Evolutionary conservation across 1,140 invertebrate genomes (phyloP).

Genomic region (Vanessa atalanta): DNA sequence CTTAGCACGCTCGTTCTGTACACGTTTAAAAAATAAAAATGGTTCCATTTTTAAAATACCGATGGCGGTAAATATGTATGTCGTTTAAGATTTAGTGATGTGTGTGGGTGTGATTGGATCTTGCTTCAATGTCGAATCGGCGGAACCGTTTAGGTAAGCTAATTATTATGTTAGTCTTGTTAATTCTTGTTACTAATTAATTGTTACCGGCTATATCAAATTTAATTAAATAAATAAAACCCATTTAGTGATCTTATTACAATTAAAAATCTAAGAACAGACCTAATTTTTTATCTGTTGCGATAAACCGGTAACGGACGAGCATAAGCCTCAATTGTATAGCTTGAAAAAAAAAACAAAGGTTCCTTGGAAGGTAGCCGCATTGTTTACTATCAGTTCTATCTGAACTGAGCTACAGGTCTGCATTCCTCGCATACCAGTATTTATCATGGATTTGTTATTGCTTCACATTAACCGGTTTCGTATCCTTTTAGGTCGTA

Average conservation of each 20-base stretch:
- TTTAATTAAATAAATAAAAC: background rate
- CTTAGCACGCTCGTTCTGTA: slow-evolving; percentile 55
- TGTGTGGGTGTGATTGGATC: slow-evolving; percentile 42
- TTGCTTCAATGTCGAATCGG: slow-evolving; percentile 48
- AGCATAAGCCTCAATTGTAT: slow-evolving; percentile 2
- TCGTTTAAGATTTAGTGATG: slow-evolving; percentile 40
- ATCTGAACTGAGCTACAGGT: slow-evolving; percentile 41
- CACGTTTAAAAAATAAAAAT: slow-evolving; percentile 26
- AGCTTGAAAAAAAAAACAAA: slow-evolving; percentile 26
- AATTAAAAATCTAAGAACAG: background rate
- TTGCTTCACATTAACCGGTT: slow-evolving; percentile 38
- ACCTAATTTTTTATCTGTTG: slow-evolving; percentile 10
- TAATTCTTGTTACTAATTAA: background rate
- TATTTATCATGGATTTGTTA: slow-evolving; percentile 47
- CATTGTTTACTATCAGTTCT: slow-evolving; percentile 42
- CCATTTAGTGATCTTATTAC: background rate
- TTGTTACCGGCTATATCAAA: background rate
- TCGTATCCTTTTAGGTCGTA: slow-evolving; percentile 21
- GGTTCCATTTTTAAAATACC: slow-evolving; percentile 50
- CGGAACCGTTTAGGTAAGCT: slow-evolving; percentile 46
- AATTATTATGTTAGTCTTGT: background rate
- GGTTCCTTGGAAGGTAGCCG: slow-evolving; percentile 36
- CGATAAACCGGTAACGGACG: background rate
- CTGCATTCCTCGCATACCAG: slow-evolving; percentile 47
- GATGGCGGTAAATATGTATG: slow-evolving; percentile 35